These are phyloP conservation scores for Esperia sulphurella DNA, from an alignment of 2,888 invertebrate genomes.

Conservation along the genomic window DNA sequence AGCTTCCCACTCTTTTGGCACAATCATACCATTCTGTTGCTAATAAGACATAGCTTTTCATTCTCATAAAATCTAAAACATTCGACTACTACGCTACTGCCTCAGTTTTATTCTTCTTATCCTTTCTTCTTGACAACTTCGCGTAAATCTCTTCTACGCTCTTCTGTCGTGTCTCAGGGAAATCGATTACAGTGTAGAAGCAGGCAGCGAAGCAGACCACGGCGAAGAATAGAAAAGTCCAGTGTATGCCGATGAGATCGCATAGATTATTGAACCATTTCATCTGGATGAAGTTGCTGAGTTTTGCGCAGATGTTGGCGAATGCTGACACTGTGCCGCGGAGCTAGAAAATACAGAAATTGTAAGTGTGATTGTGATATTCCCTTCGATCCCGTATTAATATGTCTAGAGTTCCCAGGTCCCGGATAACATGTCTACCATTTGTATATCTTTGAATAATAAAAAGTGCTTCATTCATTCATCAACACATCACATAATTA, in stretches of 20 bases:
- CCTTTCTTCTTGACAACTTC: conserved; percentile 34
- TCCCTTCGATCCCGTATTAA: no score
- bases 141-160: conserved; percentile 61
- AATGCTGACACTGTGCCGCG: conserved; percentile 67
- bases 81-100: conserved; percentile 3
- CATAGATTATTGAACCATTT: conserved; percentile 66
- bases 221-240: conserved; percentile 65
- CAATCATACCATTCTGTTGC: no score
- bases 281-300: conserved; percentile 68
- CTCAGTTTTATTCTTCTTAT: conserved; percentile 4
- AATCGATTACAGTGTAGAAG: conserved; percentile 50
- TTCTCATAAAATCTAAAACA: no score
- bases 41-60: neutral
- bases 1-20: no score
- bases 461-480: no score
- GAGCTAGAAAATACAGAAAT: conserved; percentile 45
- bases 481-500: no score
- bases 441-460: no score
- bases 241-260: conserved; percentile 60
- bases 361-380: no score
- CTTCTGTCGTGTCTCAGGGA: conserved; percentile 65
- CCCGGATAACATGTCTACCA: no score
- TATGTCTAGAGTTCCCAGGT: no score
- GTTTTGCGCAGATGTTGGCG: conserved; percentile 64
- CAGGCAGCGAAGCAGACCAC: conserved; percentile 53